phyloP scores from a whole-genome alignment of 2,797 vertebrate species.

The Vultur gryphus region DNA sequence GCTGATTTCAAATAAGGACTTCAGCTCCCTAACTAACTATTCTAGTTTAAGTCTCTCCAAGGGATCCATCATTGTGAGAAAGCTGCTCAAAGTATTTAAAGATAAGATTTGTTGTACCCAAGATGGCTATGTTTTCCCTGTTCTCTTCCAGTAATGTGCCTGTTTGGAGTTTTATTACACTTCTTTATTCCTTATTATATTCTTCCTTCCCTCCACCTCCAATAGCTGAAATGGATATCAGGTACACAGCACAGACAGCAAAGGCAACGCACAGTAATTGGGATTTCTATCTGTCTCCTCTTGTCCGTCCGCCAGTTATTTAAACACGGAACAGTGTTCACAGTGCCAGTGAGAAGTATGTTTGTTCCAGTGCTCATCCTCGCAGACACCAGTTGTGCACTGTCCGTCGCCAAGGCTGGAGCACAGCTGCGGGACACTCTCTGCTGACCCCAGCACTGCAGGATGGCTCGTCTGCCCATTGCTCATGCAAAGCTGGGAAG shows the following conservation, averaged over 20 bases:
- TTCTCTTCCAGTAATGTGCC: not conserved
- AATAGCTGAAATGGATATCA: not conserved
- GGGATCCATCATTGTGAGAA: not conserved
- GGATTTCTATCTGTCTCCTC: not conserved
- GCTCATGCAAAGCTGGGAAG: not conserved
- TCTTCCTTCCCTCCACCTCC: not conserved
- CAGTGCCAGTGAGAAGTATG: not conserved
- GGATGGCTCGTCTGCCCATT: not conserved
- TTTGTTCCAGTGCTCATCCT: not conserved
- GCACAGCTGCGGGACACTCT: not conserved
- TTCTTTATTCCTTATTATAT: conserved; percentile 19
- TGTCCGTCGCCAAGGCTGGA: not conserved
- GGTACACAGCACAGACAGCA: not conserved
- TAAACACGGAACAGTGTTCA: not conserved
- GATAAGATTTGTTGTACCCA: not conserved
- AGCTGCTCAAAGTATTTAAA: not conserved
- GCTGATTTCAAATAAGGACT: not conserved
- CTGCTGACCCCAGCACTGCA: not conserved
- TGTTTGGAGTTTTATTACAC: not conserved
- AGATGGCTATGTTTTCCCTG: not conserved
- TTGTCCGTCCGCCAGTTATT: not conserved
- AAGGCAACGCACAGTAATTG: not conserved
- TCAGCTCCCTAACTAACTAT: not conserved
- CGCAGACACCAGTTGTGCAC: not conserved
- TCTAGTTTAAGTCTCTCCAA: not conserved